phyloP scores from a whole-genome alignment of 1,140 invertebrate species.

The Calephelis virginiensis region DNA sequence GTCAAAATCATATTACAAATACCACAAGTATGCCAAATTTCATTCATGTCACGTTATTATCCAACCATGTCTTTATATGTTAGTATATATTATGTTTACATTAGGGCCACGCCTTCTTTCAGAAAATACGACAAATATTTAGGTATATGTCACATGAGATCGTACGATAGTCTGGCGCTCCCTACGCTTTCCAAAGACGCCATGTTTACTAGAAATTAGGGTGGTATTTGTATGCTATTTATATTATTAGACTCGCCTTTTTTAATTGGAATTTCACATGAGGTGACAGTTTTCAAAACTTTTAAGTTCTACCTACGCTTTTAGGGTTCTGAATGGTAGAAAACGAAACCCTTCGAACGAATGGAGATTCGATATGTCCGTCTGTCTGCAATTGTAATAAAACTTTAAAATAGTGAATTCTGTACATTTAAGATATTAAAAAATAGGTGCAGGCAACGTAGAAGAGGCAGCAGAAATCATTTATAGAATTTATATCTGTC shows the following conservation, averaged over 20 bases:
- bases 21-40: conserved; percentile 16
- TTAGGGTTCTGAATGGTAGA: too few species aligned
- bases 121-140: not conserved
- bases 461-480: too few species aligned
- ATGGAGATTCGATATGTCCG: too few species aligned
- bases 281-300: too few species aligned
- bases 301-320: too few species aligned
- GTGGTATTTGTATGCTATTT: not conserved
- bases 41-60: conserved; percentile 8
- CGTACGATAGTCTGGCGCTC: not conserved
- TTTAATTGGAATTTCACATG: not conserved
- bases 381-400: too few species aligned
- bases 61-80: conserved; percentile 2
- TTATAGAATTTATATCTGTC: too few species aligned
- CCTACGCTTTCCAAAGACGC: not conserved
- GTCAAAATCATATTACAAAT: conserved; percentile 5
- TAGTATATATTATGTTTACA: not conserved
- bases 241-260: not conserved
- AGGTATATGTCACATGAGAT: not conserved
- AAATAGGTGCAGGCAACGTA: too few species aligned
- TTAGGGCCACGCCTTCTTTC: conserved; percentile 4
- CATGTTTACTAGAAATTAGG: not conserved
- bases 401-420: too few species aligned
- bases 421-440: too few species aligned
- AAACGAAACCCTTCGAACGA: too few species aligned